Conservation (phyloP, 2,888 invertebrate genomes). For the Esperia sulphurella region DNA sequence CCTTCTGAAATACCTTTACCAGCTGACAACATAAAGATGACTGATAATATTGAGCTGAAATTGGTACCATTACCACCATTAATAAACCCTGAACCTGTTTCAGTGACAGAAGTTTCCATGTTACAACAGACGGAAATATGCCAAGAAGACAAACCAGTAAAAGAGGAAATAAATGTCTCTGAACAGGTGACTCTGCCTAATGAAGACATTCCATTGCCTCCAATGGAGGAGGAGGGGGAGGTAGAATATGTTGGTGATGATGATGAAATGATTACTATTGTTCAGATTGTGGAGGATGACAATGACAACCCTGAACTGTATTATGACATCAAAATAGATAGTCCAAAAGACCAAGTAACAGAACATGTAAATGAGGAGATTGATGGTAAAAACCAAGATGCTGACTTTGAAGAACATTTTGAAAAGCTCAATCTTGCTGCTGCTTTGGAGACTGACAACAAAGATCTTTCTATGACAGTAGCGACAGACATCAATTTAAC, state of each 20-base stretch:
- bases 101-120: conserved; percentile 2
- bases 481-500: conserved; percentile 31
- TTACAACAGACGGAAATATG: not conserved
- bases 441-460: conserved; percentile 23
- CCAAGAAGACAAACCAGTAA: conserved; percentile 5
- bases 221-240: conserved; percentile 42
- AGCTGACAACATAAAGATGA: conserved; percentile 19
- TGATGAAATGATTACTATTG: conserved; percentile 73
- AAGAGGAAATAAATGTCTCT: not conserved
- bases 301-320: conserved; percentile 61
- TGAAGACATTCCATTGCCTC: conserved; percentile 24
- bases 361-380: conserved; percentile 9
- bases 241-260: conserved; percentile 58
- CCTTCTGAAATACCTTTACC: conserved; percentile 19
- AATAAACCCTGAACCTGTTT: conserved; percentile 8
- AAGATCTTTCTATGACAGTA: conserved; percentile 32
- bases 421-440: conserved; percentile 51
- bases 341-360: conserved; percentile 36
- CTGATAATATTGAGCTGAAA: conserved; percentile 9
- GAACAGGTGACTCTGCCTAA: conserved; percentile 12
- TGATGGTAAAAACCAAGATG: conserved; percentile 31
- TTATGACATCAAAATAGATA: conserved; percentile 62
- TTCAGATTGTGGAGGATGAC: conserved; percentile 74
- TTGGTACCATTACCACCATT: conserved; percentile 14
- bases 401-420: conserved; percentile 63